A percentile compares a stretch with the other conserved stretches of the same genome.
Evolutionary conservation across 2,113 vertebrate species (phyloP).

Genomic region (Chaetura pelagica): DNA sequence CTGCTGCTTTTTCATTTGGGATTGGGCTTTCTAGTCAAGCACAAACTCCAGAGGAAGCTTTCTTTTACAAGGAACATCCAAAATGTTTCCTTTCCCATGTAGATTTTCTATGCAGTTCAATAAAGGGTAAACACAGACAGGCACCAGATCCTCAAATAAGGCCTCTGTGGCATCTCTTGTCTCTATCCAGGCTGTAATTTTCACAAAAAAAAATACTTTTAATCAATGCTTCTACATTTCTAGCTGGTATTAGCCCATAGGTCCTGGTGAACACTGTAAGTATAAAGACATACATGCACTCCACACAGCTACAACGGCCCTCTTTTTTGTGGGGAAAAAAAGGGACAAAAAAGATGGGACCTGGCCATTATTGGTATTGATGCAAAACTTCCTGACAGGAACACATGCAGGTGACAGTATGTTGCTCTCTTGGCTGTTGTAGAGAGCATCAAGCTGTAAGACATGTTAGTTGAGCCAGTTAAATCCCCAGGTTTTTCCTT

Average conservation of each 20-base stretch:
- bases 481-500: neutral
- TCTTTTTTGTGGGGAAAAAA: neutral
- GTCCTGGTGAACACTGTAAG: neutral
- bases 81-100: neutral
- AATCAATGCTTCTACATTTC: neutral
- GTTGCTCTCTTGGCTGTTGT: neutral
- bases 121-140: neutral
- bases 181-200: neutral
- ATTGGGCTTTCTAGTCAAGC: fast-evolving
- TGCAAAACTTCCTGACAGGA: neutral
- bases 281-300: neutral
- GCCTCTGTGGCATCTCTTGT: neutral
- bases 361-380: neutral
- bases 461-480: fast-evolving
- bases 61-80: neutral
- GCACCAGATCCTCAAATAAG: neutral
- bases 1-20: fast-evolving
- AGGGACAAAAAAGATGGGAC: neutral
- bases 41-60: neutral
- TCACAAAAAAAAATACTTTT: neutral
- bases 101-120: neutral
- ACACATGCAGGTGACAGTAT: neutral
- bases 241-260: neutral
- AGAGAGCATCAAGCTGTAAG: neutral
- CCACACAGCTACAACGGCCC: neutral